Evolutionary conservation across 1,140 invertebrate species (phyloP), one percentile per base, ranked within the genome.

Genomic region (Pomacea maculata): DNA sequence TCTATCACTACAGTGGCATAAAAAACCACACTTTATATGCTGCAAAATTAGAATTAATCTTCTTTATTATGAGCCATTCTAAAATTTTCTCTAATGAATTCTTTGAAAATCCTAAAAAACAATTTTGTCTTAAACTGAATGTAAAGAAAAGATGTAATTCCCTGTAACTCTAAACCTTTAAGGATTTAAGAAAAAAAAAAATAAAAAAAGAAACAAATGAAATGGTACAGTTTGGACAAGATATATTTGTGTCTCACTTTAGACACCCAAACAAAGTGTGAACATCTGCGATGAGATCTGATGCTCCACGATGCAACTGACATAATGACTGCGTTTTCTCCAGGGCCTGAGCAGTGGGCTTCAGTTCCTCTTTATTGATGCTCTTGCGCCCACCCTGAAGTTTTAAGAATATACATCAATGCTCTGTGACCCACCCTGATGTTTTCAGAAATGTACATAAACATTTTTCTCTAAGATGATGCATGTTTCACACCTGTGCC

Each of bases 321-420:
- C 97, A 98, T 73, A 99, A 95, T 72, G 94, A 94, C 88, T 98
- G 97, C 1, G 97, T 97, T 91, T 97, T 98, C 88, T 99, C 97
- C 82, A 99, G 95, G 1, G 97, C 96, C 90, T 97, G 95, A 75
- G 95, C 95, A 9, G 97, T 99, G 2, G 94, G 93, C 91, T 98
- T 98, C 17, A 99, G 90, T 89, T 99, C 97, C 70, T 93, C 93
- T 83, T 91, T 92, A 79, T 92, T 92, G 8, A 93, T 87, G 77
- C 81, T 88, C 83, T 90, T 91, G 11, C 72, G 61, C 45, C 64
- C 64, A 11, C 78, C 70, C 78, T 80, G 78, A 54, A 57, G 25
- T 52, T 21, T 12, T 14, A 15, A 19, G 34, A 65, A 78, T 34
- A 25, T 25, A 25, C 25, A 0, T 25, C 25, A 25, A 93, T 87